These are phyloP conservation scores for Eulimnadia texana DNA, from an alignment of 1,140 invertebrate species.

Conservation along the genomic window DNA sequence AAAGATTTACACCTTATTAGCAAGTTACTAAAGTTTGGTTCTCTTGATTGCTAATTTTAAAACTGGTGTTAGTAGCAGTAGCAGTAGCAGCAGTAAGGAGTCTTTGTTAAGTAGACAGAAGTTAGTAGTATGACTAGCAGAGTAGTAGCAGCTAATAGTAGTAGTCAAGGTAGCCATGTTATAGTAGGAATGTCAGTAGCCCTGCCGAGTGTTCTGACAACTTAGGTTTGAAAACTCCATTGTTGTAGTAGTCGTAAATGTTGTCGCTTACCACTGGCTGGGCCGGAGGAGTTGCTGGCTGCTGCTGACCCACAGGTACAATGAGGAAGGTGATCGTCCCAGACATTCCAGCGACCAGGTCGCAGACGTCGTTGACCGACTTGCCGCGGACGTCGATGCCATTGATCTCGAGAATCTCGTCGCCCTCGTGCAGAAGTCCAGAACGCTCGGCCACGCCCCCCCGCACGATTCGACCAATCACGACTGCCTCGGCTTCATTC, in stretches of 20 bases:
- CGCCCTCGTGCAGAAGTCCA: constrained; percentile 84
- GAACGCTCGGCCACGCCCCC: constrained; percentile 91
- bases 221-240: too few relatives aligned
- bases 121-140: too few relatives aligned
- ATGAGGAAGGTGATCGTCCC: constrained; percentile 85
- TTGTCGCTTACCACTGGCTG: constrained; percentile 32
- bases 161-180: too few relatives aligned
- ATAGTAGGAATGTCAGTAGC: too few relatives aligned
- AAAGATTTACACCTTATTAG: constrained; percentile 5
- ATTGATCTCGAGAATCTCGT: constrained; percentile 94
- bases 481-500: constrained; percentile 83
- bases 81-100: too few relatives aligned
- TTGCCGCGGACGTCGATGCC: constrained; percentile 90
- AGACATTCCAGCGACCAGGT: constrained; percentile 82
- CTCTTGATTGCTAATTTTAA: too few relatives aligned
- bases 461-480: constrained; percentile 86
- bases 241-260: too few relatives aligned
- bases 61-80: too few relatives aligned
- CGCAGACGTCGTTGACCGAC: constrained; percentile 93
- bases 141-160: too few relatives aligned
- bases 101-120: too few relatives aligned
- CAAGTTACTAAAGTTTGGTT: too few relatives aligned
- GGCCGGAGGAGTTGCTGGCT: constrained; percentile 29
- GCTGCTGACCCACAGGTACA: constrained; percentile 40
- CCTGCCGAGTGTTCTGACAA: too few relatives aligned